Evolutionary conservation across 2,113 vertebrate species (phyloP).

Genomic region (Atherinomorus stipes): DNA sequence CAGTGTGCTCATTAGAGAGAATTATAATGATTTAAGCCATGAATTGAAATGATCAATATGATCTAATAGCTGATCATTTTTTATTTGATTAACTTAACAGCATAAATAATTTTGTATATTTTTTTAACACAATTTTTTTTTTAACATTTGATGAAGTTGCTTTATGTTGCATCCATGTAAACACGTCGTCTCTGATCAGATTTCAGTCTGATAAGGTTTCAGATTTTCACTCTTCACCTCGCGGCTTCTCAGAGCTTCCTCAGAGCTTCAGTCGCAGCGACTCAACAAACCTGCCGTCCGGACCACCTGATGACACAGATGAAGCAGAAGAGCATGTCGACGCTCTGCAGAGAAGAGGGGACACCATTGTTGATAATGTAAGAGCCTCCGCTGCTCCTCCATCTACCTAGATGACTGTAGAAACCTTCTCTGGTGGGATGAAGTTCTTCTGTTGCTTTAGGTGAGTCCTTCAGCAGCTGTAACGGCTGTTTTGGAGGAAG

Average conservation of each 20-base stretch:
- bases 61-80: too few species aligned
- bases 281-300: not conserved
- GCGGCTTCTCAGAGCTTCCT: not conserved
- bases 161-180: too few species aligned
- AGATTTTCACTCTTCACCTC: too few species aligned
- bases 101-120: too few species aligned
- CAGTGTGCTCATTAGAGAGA: too few species aligned
- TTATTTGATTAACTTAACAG: too few species aligned
- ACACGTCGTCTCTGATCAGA: too few species aligned
- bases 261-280: slow-evolving; percentile 7
- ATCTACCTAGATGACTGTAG: not conserved
- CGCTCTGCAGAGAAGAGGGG: slow-evolving; percentile 21
- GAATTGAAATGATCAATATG: too few species aligned
- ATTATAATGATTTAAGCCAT: too few species aligned
- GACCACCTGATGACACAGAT: slow-evolving; percentile 13
- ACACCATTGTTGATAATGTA: slow-evolving; percentile 23
- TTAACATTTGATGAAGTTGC: too few species aligned
- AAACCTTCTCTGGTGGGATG: not conserved
- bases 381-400: slow-evolving; percentile 12
- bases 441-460: slow-evolving; percentile 8
- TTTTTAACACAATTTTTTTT: too few species aligned
- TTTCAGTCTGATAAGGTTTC: too few species aligned
- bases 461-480: slow-evolving; percentile 57
- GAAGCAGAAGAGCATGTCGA: slow-evolving; percentile 5
- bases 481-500: slow-evolving; percentile 69